phyloP scores from a whole-genome alignment of 1,140 invertebrate genomes.

The Lasaia peninsularis region DNA sequence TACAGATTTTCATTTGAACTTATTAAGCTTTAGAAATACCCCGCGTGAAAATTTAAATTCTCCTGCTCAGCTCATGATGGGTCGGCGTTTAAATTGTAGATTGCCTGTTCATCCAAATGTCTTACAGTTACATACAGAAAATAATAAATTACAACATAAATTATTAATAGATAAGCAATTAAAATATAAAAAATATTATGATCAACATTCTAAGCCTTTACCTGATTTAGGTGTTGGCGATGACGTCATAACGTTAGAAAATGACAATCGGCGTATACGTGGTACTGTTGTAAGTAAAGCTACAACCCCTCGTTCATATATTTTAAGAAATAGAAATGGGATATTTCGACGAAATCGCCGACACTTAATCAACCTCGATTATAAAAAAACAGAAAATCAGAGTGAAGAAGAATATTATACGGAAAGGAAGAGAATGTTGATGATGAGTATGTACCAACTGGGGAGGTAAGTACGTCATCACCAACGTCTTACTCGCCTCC shows the following conservation, averaged over 20 bases:
- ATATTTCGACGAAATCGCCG: neutral
- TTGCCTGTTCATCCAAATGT: slow-evolving; percentile 22
- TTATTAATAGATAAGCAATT: slow-evolving; percentile 14
- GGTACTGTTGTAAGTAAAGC: neutral
- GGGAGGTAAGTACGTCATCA: too few relatives aligned
- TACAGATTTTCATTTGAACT: slow-evolving; percentile 21
- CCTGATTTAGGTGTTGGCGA: neutral
- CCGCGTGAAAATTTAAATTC: slow-evolving; percentile 20
- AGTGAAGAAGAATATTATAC: too few relatives aligned
- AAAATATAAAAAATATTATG: slow-evolving; percentile 17
- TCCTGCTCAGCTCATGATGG: slow-evolving; percentile 25
- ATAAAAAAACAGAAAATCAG: too few relatives aligned
- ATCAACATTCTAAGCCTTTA: neutral
- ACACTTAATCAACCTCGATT: too few relatives aligned
- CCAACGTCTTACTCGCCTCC: too few relatives aligned
- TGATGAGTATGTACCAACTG: too few relatives aligned
- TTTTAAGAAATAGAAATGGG: neutral
- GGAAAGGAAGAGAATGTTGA: too few relatives aligned
- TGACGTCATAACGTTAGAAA: neutral
- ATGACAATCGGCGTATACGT: neutral
- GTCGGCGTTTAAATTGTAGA: slow-evolving; percentile 20
- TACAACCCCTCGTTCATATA: neutral
- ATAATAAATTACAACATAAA: slow-evolving; percentile 6
- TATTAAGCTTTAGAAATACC: slow-evolving; percentile 23
- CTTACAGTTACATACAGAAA: neutral